Evolutionary conservation across 2,797 vertebrate species (phyloP), one percentile per base, ranked within the genome.

Genomic region (Antrozous pallidus): DNA sequence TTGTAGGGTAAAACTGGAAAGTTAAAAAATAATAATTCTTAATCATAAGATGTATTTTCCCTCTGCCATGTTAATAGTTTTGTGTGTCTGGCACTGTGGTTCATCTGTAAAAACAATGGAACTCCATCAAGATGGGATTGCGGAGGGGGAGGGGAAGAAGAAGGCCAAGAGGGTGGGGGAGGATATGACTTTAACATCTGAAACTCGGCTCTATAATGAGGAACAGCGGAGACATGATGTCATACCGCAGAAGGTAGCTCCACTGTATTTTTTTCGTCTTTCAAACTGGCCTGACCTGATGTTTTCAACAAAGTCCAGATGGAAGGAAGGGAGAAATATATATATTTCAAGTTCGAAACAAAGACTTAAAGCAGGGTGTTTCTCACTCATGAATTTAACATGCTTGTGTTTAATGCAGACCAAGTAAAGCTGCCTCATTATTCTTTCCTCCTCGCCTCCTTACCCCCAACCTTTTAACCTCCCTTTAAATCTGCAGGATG

Each of bases 181-280:
- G 91, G 87, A 70, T 90, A 87, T 93, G 94, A 84, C 49, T 90
- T 94, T 93, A 90, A 95, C 95, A 97, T 95, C 87, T 96, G 96
- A 97, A 96, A 95, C 84, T 93, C 74, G 75, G 31, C 54, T 96
- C 83, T 20, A 69, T 94, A 97, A 97, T 95, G 95, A 97, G 95
- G 95, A 97, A 94, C 96, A 97, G 94, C 63, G 47, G 95, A 96
- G 95, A 97, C 96, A 97, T 97, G 96, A 97, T 97, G 94, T 97
- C 97, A 97, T 95, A 47, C 88, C 78, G 47, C 20, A 93, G 91
- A 97, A 97, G 95, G 96, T 96, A 90, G 81, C 78, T 85, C 81
- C 69, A 31, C 88, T 85, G 56, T 86, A 36, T 77, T 51, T 51
- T 74, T 85, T 91, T 90, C 87, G 75, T 65, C 94, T 92, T 95